Conservation (phyloP, 2,888 invertebrate species). For the Girardia tigrina region DNA sequence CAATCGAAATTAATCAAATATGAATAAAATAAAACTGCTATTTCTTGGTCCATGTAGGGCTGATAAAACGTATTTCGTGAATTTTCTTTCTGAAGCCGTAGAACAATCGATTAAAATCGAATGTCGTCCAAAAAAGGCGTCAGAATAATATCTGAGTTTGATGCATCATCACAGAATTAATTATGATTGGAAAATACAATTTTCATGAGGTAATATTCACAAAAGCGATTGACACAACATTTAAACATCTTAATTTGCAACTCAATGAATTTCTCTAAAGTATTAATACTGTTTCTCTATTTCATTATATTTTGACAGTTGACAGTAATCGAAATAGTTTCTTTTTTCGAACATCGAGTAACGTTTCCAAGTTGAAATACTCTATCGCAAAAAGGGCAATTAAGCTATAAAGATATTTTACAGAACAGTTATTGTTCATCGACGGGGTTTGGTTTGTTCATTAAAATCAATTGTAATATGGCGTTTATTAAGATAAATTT, state of each 20-base stretch:
- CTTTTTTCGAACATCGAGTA: background rate
- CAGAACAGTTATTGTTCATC: background rate
- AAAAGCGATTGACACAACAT: background rate
- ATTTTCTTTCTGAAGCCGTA: too few species aligned
- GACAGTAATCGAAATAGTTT: background rate
- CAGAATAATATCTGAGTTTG: too few species aligned
- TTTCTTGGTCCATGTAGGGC: too few species aligned
- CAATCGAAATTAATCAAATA: too few species aligned
- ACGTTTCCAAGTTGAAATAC: background rate
- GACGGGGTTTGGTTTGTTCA: background rate
- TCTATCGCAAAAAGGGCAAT: background rate
- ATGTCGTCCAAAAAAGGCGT: too few species aligned
- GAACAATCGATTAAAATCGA: too few species aligned
- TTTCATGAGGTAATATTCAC: background rate
- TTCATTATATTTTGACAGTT: background rate
- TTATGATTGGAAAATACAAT: too few species aligned
- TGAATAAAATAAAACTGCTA: too few species aligned
- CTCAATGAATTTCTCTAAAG: background rate
- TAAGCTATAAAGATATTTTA: too few species aligned
- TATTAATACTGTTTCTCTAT: background rate
- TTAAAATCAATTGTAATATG: slow-evolving; percentile 3
- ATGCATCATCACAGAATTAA: too few species aligned
- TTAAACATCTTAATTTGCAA: background rate
- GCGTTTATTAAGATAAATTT: background rate
- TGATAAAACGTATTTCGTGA: too few species aligned